phyloP scores from a whole-genome alignment of 2,888 invertebrate genomes.

The Hermaeophaga mercurialis region DNA sequence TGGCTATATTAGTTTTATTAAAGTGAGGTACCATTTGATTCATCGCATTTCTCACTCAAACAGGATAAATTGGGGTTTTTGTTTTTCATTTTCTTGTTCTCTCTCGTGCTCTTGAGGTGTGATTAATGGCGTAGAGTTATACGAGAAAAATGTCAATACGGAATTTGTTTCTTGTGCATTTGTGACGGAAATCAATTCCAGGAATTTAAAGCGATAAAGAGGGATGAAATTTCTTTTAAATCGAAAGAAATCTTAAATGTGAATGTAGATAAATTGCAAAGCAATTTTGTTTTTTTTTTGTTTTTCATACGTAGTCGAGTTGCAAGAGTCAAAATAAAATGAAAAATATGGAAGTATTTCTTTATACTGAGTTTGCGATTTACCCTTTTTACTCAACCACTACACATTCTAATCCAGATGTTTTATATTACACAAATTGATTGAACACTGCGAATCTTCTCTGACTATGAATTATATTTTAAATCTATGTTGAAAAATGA shows the following conservation, averaged over 20 bases:
- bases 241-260: constrained; percentile 1
- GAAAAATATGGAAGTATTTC: neutral
- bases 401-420: no score
- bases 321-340: neutral
- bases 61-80: constrained; percentile 12
- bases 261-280: constrained; percentile 10
- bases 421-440: no score
- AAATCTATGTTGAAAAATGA: no score
- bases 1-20: constrained; percentile 1
- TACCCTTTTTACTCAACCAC: no score
- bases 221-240: neutral
- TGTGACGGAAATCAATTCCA: constrained; percentile 11
- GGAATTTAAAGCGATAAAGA: neutral
- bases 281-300: constrained; percentile 5
- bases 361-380: no score
- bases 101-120: constrained; percentile 6
- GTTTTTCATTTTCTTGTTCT: constrained; percentile 11
- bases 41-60: constrained; percentile 8
- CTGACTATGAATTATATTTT: no score
- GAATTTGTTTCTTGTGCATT: constrained; percentile 12
- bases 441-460: no score
- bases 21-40: neutral
- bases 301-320: neutral
- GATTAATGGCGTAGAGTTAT: constrained; percentile 1
- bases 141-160: constrained; percentile 10